These are phyloP conservation scores for Cladorhizidae sp. DNA, from an alignment of 37 sponge, comb jelly and placozoan species.

Conservation along the genomic window DNA sequence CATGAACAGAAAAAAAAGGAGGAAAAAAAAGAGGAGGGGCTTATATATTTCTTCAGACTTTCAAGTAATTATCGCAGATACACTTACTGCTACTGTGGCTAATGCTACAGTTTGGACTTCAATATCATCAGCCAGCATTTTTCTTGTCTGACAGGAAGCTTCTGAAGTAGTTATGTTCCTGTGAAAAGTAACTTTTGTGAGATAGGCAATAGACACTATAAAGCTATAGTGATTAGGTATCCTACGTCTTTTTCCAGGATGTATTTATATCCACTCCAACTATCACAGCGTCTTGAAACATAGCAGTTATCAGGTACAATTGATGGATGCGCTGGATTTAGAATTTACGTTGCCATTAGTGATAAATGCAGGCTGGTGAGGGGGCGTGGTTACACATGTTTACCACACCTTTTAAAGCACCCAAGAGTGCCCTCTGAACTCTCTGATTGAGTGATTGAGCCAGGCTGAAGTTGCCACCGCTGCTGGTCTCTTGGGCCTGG, in stretches of 20 bases:
- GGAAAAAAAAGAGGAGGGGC: too few relatives aligned
- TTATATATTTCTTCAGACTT: too few relatives aligned
- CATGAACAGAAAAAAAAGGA: too few relatives aligned
- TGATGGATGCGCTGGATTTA: background rate
- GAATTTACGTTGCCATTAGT: conserved; percentile 1
- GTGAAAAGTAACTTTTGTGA: background rate
- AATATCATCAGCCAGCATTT: conserved; percentile 72
- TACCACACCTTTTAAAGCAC: background rate
- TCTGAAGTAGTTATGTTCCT: conserved; percentile 10
- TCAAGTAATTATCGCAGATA: background rate
- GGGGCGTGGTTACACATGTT: too few relatives aligned
- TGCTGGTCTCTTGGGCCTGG: background rate
- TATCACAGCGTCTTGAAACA: conserved; percentile 52
- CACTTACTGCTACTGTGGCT: conserved; percentile 24
- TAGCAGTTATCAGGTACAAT: background rate
- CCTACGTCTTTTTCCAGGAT: conserved; percentile 60
- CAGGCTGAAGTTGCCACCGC: background rate
- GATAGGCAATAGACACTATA: background rate
- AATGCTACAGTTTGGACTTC: conserved; percentile 40
- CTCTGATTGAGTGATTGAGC: background rate
- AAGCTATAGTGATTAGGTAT: background rate
- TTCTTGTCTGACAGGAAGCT: conserved; percentile 69
- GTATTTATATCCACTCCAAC: conserved; percentile 23
- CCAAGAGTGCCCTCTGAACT: background rate
- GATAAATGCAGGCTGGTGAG: too few relatives aligned